Conservation (phyloP, 2,113 vertebrate species). For the Psilopogon haemacephalus region DNA sequence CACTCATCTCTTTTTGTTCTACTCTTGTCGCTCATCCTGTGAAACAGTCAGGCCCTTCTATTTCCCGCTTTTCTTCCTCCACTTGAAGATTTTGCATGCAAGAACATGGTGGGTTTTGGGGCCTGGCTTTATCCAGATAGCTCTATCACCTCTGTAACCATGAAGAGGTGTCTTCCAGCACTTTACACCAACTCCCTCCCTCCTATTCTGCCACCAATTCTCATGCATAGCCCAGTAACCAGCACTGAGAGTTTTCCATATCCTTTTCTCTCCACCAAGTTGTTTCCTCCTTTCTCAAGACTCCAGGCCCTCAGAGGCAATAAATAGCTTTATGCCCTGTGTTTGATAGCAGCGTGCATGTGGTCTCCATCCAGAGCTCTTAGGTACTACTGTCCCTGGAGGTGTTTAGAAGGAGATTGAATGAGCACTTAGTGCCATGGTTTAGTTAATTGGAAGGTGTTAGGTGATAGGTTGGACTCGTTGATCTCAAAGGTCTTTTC, state of each 20-base stretch:
- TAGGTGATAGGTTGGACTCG: no score
- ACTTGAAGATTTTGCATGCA: not conserved
- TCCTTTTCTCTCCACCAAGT: not conserved
- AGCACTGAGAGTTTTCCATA: not conserved
- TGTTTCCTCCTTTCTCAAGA: not conserved
- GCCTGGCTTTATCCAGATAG: not conserved
- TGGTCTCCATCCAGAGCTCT: not conserved
- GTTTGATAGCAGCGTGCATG: not conserved
- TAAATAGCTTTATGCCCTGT: not conserved
- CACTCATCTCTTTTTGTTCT: not conserved
- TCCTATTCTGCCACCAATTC: not conserved
- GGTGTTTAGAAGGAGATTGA: no score
- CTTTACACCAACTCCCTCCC: not conserved
- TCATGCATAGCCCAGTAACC: not conserved
- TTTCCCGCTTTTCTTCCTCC: not conserved
- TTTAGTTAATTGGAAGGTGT: no score
- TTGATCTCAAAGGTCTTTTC: no score
- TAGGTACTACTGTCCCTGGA: not conserved
- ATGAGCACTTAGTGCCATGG: no score
- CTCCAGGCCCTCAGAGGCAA: not conserved
- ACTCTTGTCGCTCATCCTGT: not conserved
- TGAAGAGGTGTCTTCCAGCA: not conserved
- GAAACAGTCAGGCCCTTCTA: not conserved
- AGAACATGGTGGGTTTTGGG: accelerated
- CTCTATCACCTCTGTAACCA: not conserved